Percentiles rank a stretch among this genome's conserved stretches.
These are phyloP conservation scores for Hystrix brachyura DNA, from an alignment of 2,113 vertebrate genomes.

Conservation along the genomic window DNA sequence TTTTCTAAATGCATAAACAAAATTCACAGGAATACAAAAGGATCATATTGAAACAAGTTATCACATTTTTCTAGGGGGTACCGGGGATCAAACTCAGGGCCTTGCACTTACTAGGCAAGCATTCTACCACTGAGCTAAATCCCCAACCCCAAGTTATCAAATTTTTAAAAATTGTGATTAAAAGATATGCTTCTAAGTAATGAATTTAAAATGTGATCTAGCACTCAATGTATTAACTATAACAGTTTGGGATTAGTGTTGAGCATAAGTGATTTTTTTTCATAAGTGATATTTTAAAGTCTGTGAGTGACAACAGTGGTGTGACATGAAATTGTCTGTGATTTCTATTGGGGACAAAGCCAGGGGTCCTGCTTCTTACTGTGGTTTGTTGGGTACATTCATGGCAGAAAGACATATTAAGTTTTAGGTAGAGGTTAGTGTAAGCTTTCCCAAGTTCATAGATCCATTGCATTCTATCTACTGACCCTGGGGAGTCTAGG, in stretches of 20 bases:
- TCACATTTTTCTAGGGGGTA: neutral
- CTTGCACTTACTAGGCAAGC: no score
- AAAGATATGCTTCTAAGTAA: slow-evolving; percentile 14
- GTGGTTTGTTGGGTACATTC: neutral
- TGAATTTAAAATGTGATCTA: neutral
- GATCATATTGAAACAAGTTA: slow-evolving; percentile 1
- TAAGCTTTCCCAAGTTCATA: neutral
- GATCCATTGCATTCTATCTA: neutral
- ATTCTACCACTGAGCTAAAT: no score
- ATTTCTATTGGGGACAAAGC: neutral
- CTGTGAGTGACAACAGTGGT: neutral
- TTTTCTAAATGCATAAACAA: slow-evolving; percentile 1
- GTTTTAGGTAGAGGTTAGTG: neutral
- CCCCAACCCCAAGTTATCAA: neutral
- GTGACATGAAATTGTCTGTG: neutral
- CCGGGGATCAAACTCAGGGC: no score
- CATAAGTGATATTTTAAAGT: neutral
- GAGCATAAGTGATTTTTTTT: neutral
- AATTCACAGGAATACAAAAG: neutral
- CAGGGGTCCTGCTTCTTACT: neutral
- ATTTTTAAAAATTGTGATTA: neutral
- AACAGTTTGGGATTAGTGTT: neutral
- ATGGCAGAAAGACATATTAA: neutral
- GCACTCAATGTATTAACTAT: neutral
- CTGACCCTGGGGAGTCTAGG: neutral